Evolutionary conservation across 2,888 invertebrate species (phyloP).

Genomic region (Troides helena): DNA sequence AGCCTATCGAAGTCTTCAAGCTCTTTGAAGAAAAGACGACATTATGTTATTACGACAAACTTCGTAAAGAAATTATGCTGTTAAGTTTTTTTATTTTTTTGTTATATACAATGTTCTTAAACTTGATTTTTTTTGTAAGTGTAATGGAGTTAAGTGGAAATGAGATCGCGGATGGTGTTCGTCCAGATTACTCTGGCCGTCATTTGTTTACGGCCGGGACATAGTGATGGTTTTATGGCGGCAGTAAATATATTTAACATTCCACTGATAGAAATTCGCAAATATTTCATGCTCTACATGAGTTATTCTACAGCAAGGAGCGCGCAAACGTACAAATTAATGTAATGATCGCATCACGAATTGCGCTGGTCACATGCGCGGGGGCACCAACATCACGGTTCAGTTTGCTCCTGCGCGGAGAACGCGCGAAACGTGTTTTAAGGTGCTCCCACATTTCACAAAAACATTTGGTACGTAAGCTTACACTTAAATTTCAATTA

Average conservation of each 20-base stretch:
- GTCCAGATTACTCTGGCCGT: too few relatives aligned
- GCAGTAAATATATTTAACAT: background rate
- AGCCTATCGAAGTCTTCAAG: too few relatives aligned
- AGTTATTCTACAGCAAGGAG: constrained; percentile 26
- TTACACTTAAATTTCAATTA: constrained; percentile 19
- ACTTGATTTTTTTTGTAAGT: too few relatives aligned
- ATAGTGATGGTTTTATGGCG: too few relatives aligned
- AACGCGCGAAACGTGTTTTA: constrained; percentile 60
- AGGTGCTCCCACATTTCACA: constrained; percentile 34
- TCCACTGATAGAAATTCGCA: background rate
- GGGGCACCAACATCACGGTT: constrained; percentile 58
- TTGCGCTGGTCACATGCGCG: constrained; percentile 62
- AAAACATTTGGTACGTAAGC: constrained; percentile 59
- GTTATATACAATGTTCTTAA: too few relatives aligned
- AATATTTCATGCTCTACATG: constrained; percentile 19
- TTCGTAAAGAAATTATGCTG: too few relatives aligned
- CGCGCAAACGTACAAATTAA: constrained; percentile 43
- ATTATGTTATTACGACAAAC: too few relatives aligned
- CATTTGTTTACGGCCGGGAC: too few relatives aligned
- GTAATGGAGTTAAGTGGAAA: too few relatives aligned
- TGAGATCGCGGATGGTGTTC: too few relatives aligned
- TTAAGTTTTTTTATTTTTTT: too few relatives aligned
- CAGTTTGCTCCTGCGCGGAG: constrained; percentile 65
- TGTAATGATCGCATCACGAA: constrained; percentile 62
- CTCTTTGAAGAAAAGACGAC: too few relatives aligned